Evolutionary conservation across 1,140 invertebrate species (phyloP).

Genomic region (Sitophilus oryzae): DNA sequence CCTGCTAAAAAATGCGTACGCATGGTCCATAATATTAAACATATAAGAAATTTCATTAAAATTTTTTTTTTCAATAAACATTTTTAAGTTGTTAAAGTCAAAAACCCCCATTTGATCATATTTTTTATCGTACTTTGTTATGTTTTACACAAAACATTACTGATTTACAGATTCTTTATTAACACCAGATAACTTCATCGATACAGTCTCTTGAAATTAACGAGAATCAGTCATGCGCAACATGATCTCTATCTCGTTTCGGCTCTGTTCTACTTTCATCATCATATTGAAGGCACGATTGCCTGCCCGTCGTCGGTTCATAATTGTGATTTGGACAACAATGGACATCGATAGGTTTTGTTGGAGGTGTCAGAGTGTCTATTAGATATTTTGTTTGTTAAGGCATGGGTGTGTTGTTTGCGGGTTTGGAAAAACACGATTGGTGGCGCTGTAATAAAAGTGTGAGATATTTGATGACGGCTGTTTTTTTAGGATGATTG

Average conservation of each 20-base stretch:
- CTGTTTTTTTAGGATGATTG: no score
- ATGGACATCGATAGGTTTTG: neutral
- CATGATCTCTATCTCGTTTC: neutral
- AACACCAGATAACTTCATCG: neutral
- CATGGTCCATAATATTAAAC: no score
- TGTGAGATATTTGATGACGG: neutral
- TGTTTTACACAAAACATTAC: no score
- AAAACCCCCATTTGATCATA: no score
- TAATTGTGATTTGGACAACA: neutral
- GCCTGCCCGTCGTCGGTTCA: neutral
- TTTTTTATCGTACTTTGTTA: no score
- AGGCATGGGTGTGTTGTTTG: neutral
- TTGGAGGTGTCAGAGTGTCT: neutral
- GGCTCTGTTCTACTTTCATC: neutral
- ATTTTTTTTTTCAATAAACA: no score
- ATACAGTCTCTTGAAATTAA: neutral
- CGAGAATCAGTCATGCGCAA: neutral
- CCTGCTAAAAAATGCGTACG: no score
- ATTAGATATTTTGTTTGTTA: neutral
- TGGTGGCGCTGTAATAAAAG: neutral
- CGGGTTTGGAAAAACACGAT: neutral
- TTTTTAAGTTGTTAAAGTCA: no score
- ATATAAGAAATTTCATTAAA: no score
- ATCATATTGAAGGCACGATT: neutral
- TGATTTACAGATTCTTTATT: no score